These are phyloP conservation scores for Procambarus virginalis DNA, from an alignment of 1,140 invertebrate species.

Conservation along the genomic window DNA sequence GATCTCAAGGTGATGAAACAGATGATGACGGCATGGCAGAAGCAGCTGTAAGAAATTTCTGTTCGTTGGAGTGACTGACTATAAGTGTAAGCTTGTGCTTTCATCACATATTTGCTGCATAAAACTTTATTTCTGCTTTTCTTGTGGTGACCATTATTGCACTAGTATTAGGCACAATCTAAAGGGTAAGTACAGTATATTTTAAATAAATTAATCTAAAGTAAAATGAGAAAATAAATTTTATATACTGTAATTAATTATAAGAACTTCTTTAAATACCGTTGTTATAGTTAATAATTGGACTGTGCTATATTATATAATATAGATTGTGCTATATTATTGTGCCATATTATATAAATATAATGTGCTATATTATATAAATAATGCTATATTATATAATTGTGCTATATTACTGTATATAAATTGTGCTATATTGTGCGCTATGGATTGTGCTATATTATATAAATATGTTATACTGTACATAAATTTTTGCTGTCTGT, in stretches of 20 bases:
- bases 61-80: conserved; percentile 14
- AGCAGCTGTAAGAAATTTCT: conserved; percentile 30
- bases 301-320: not conserved
- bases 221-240: not conserved
- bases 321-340: too few relatives aligned
- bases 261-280: conserved; percentile 23
- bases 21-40: conserved; percentile 55
- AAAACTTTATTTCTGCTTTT: conserved; percentile 5
- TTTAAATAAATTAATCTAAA: not conserved
- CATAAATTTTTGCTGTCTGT: not conserved
- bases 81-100: conserved; percentile 37
- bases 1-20: conserved; percentile 49
- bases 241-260: not conserved
- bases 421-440: too few relatives aligned
- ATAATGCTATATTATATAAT: too few relatives aligned
- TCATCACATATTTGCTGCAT: conserved; percentile 43
- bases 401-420: too few relatives aligned
- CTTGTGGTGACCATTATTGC: conserved; percentile 10
- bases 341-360: not conserved
- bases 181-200: not conserved
- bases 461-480: too few relatives aligned
- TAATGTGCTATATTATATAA: not conserved
- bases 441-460: too few relatives aligned
- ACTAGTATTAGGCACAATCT: not conserved
- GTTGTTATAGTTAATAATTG: not conserved